These are phyloP conservation scores for Acanthurus leucopareius DNA, from an alignment of 2,797 vertebrate species.

Conservation along the genomic window DNA sequence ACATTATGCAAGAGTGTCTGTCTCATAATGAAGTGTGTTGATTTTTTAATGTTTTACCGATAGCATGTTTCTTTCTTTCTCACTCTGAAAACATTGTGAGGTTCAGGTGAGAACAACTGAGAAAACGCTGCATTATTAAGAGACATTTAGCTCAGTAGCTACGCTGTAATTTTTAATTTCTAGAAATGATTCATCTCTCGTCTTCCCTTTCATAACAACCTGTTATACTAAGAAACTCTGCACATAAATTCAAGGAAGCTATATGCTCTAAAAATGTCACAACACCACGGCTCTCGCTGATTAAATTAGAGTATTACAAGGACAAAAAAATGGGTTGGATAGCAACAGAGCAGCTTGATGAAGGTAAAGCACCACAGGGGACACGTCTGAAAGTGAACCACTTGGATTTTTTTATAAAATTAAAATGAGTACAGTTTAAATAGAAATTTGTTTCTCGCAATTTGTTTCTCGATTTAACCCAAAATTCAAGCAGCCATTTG, in stretches of 20 bases:
- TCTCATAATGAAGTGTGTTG: conserved; percentile 2
- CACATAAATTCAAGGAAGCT: conserved; percentile 41
- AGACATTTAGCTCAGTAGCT: not conserved
- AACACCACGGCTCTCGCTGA: conserved; percentile 20
- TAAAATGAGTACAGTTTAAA: conserved; percentile 3
- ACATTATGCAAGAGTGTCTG: not conserved
- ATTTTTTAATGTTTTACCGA: conserved; percentile 15
- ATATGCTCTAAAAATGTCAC: conserved; percentile 59
- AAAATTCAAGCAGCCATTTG: not conserved
- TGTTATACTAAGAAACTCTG: conserved; percentile 32
- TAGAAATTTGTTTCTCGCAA: not conserved
- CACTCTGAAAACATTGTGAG: too few relatives aligned
- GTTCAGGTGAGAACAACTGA: too few relatives aligned
- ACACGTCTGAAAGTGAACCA: conserved; percentile 22
- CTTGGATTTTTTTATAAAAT: conserved; percentile 3
- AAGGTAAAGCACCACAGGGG: conserved; percentile 37
- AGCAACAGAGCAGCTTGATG: not conserved
- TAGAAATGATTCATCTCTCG: not conserved
- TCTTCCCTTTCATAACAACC: conserved; percentile 27
- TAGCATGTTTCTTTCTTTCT: not conserved
- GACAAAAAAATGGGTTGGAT: conserved; percentile 24
- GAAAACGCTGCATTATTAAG: too few relatives aligned
- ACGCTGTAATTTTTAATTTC: conserved; percentile 10
- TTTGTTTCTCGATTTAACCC: not conserved
- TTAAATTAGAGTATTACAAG: conserved; percentile 41